Evolutionary conservation across 2,113 vertebrate genomes (phyloP).

Genomic region (Camelus bactrianus): DNA sequence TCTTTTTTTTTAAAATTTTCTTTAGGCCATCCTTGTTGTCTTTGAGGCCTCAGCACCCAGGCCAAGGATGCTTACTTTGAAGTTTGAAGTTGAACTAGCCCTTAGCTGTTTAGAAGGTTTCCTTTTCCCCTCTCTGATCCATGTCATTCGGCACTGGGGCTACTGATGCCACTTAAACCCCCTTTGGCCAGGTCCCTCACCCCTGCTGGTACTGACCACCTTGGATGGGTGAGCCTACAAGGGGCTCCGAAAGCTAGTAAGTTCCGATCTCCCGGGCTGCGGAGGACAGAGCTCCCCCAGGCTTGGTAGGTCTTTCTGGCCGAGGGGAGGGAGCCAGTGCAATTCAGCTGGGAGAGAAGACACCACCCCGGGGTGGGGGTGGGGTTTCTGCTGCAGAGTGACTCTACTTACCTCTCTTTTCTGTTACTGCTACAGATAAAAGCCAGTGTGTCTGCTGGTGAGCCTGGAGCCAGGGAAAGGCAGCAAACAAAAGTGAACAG

Average conservation of each 20-base stretch:
- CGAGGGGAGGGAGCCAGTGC: not conserved
- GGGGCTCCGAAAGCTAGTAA: not conserved
- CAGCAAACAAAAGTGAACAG: conserved; percentile 16
- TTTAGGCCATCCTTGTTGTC: not conserved
- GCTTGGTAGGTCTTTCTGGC: not conserved
- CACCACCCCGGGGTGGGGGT: not conserved
- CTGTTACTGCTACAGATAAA: not conserved
- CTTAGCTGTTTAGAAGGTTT: not conserved
- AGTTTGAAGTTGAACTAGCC: not conserved
- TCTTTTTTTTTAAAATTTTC: fast-evolving
- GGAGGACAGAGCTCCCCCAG: not conserved
- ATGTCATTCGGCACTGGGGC: not conserved
- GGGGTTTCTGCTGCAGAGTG: not conserved
- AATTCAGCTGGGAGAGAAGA: not conserved
- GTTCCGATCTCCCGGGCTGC: not conserved
- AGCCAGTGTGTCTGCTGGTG: not conserved
- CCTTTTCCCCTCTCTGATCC: not conserved
- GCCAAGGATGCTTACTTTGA: not conserved
- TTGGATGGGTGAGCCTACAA: not conserved
- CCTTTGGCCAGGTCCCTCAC: not conserved
- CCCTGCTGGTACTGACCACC: not conserved
- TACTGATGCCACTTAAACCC: not conserved
- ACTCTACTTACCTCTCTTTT: not conserved
- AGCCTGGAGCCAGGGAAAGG: conserved; percentile 12
- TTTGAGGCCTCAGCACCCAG: not conserved